Conservation (phyloP, 2,888 invertebrate genomes). For the Quadriops clusia region DNA sequence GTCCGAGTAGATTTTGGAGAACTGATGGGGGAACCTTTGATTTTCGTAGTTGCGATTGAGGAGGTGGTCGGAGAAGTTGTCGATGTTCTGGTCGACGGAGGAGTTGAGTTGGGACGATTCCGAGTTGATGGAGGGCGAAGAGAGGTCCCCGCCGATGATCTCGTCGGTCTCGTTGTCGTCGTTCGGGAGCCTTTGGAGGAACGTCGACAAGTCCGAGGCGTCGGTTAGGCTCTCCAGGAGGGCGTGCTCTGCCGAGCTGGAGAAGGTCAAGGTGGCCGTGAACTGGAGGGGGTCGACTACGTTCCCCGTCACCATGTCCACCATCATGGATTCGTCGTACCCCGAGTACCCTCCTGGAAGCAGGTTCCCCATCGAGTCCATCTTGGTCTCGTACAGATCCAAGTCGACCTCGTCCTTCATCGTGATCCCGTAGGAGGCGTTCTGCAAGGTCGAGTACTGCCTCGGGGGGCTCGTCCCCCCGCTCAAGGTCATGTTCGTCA, state of each 20-base stretch:
- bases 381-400: conserved; percentile 59
- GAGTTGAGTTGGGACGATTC: conserved; percentile 45
- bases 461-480: conserved; percentile 42
- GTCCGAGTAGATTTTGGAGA: conserved; percentile 34
- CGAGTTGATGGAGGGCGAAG: conserved; percentile 61
- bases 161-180: conserved; percentile 52
- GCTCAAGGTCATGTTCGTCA: conserved; percentile 39
- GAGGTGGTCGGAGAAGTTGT: conserved; percentile 66
- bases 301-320: conserved; percentile 63
- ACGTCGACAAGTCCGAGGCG: conserved; percentile 63
- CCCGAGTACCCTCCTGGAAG: conserved; percentile 45
- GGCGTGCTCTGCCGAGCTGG: conserved; percentile 63
- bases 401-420: conserved; percentile 70
- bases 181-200: conserved; percentile 57
- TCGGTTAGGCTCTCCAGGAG: conserved; percentile 68
- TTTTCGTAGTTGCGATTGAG: conserved; percentile 37
- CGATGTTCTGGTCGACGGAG: conserved; percentile 46
- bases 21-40: conserved; percentile 25
- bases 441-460: conserved; percentile 69
- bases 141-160: conserved; percentile 51
- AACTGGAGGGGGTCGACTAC: conserved; percentile 74
- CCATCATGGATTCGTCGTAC: conserved; percentile 75
- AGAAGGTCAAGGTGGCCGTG: conserved; percentile 69
- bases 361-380: conserved; percentile 53
- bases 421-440: conserved; percentile 67